These are phyloP conservation scores for Sminthurinus aureus DNA, from an alignment of 2,888 invertebrate species.

Conservation along the genomic window DNA sequence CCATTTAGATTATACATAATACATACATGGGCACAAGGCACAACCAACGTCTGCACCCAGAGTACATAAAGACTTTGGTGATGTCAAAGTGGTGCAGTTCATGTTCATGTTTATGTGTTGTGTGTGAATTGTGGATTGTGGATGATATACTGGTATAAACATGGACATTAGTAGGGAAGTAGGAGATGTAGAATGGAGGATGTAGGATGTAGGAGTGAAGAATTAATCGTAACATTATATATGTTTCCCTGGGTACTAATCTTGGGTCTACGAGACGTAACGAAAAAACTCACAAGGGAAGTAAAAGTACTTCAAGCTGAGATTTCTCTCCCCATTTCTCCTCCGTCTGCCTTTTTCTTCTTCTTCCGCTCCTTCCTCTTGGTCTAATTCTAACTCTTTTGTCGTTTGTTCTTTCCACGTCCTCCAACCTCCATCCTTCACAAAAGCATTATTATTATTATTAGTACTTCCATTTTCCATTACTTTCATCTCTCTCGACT, in stretches of 20 bases:
- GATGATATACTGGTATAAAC: background rate
- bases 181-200: background rate
- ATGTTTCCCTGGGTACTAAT: conserved; percentile 24
- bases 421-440: background rate
- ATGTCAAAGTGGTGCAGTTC: background rate
- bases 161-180: background rate
- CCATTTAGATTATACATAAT: no score
- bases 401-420: no score
- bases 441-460: no score
- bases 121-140: no score
- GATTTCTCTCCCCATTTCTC: background rate
- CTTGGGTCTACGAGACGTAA: conserved; percentile 20
- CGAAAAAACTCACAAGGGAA: conserved; percentile 28
- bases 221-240: conserved; percentile 11
- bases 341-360: background rate
- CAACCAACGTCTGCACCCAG: no score
- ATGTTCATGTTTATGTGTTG: no score
- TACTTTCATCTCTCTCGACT: no score
- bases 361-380: background rate
- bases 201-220: background rate
- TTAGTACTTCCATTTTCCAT: no score
- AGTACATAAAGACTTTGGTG: no score
- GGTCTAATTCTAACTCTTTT: background rate
- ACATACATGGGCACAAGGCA: no score
- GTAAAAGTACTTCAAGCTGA: background rate